Base-by-base conservation (phyloP, 53 echinoderm and acorn worm genomes). In the Henricia sp. region DNA sequence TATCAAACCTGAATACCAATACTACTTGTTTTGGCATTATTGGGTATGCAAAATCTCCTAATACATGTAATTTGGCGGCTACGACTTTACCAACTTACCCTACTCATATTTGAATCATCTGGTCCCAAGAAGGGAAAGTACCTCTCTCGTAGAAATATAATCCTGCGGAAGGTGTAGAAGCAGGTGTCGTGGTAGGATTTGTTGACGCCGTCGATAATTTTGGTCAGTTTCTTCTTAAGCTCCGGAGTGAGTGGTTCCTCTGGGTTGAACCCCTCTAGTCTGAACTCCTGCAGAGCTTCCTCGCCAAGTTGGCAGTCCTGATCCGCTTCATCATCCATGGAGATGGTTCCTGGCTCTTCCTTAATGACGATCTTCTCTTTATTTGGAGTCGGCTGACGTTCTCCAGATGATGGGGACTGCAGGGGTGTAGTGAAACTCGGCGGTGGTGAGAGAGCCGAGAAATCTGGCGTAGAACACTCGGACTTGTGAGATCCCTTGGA, bases 131-230 rank as follows among this genome's bases (percentile, higher is more conserved):
- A 84, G 20, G 89, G 89, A 63, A 91, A 96, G 82, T 97, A 97
- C 29, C 89, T 84, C 54, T 91, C 86, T 52, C 94, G 74, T 34
- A 97, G 69, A 70, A 97, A 92, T 30, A 87, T 88, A 26, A 97
- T 97, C 67, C 97, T 85, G 48, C 94, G 84, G 73, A 94, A 95
- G 72, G 97, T 97, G 70, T 94, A 97, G 84, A 86, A 92, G 59
- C 97, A 97, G n/a, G 92, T 97, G 80, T 97, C 94, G 36, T 97
- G 97, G 82, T 97, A 94, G 36, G 92, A 90, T 73, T 97, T 95
- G 90, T 94, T 85, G 50, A 97, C 94, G 65, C 86, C 68, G 50
- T 94, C 83, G 37, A 97, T 88, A 65, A 95, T 71, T 85, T 95
- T 95, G 24, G 67, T 82, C 23, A 90, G 85, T 60, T 90, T 94